Base-by-base conservation (phyloP, 2,888 invertebrate species). In the Crepidodera aurea region DNA sequence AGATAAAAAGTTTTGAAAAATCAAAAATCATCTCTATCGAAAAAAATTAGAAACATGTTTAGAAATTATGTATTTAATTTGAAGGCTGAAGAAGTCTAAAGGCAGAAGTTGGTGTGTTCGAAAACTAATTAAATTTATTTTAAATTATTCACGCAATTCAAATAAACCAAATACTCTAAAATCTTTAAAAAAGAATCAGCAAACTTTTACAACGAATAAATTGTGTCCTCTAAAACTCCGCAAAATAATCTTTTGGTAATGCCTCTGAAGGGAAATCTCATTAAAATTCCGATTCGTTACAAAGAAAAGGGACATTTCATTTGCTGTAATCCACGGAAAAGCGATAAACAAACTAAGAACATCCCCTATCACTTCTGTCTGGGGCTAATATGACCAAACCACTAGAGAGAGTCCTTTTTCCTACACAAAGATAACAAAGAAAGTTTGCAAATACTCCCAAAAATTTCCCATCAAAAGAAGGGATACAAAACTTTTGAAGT, bases 401-500 rank as follows among this genome's bases (percentile, higher is more conserved):
- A 44, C 22, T 10, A 22, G 48, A 51, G 51, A 51, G 27, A 56
- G 46, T 46, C 25, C 46, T 48, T 56, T 48, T 48, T 25, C 22
- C 22, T 16, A 48, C 39, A 50, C 15, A 58, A 42, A 58, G 51
- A 58, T 51, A 58, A 58, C 51, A 51, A 58, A 58, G 51, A 51
- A 58, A 58, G 29, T 53, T 51, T 22, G 25, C 46, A 46, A 48
- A 32, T 19, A 32, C 27, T 29, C 34, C 29, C 39, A 34, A 54
- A 46, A 27, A 48, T 54, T 50, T 53, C 29, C 48, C 54, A 32
- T 60, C 60, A 39, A 40, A 32, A 55, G 60, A 22, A 50, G 37
- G 55, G 60, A 60, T 55, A 55, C 40, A 32, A 56, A 60, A 60
- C 60, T 60, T 60, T 34, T 54, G 60, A 55, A 42, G 50, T 55